Conservation (phyloP, 2,797 vertebrate genomes). For the Loris lydekkerianus region DNA sequence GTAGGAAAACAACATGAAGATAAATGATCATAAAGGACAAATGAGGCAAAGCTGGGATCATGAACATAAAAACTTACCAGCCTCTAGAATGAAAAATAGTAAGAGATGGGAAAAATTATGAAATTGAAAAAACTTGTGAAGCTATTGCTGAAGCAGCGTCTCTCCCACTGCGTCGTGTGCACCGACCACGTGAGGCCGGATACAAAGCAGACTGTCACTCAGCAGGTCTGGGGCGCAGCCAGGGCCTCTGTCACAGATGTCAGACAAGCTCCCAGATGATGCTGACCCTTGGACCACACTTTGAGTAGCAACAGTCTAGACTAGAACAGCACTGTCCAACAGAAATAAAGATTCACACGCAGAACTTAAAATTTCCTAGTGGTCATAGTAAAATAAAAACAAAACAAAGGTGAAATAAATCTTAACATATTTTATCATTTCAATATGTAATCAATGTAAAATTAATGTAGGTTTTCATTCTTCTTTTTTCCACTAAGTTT, state of each 20-base stretch:
- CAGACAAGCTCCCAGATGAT: not conserved
- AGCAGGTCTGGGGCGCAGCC: not conserved
- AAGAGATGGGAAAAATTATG: not conserved
- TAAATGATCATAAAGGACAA: not conserved
- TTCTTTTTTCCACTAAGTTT: constrained; percentile 1
- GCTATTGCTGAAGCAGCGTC: not conserved
- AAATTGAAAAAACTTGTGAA: not conserved
- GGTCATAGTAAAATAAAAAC: not conserved
- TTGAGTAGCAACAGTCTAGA: not conserved
- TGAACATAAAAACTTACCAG: not conserved
- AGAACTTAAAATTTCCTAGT: not conserved
- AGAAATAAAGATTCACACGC: not conserved
- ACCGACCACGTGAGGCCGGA: not conserved
- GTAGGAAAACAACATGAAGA: not conserved
- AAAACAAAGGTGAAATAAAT: constrained; percentile 2
- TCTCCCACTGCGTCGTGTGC: not conserved
- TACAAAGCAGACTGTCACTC: not conserved
- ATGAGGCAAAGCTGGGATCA: not conserved
- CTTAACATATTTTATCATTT: not conserved
- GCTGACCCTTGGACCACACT: not conserved
- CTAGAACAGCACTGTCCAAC: not conserved
- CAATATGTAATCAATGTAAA: not conserved
- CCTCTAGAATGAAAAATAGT: not conserved
- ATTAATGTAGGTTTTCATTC: not conserved
- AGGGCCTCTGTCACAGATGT: not conserved